Conservation (phyloP, 2,113 vertebrate genomes). For the Prunella fulvescens region DNA sequence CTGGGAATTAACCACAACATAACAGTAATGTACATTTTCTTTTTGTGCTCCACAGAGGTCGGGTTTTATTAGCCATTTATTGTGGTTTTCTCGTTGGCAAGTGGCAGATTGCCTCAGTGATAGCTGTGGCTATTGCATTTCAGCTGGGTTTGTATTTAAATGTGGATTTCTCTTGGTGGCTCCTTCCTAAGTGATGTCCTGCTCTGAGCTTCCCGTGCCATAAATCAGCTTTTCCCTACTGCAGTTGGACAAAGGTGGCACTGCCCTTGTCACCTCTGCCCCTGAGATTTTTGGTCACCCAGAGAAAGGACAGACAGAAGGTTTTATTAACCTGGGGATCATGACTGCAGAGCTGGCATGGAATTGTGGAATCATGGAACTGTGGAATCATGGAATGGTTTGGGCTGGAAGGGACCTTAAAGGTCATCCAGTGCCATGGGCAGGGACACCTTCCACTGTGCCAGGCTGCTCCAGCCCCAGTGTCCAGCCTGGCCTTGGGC, state of each 20-base stretch:
- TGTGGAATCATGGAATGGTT: not conserved
- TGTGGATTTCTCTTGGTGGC: not conserved
- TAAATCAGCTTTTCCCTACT: not conserved
- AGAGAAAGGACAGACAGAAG: not conserved
- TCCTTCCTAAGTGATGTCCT: not conserved
- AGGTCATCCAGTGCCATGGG: rapidly evolving
- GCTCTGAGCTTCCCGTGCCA: not conserved
- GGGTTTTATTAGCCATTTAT: constrained; percentile 56
- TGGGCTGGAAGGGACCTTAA: no score
- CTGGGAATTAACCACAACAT: constrained; percentile 48
- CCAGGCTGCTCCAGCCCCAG: not conserved
- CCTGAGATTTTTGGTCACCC: not conserved
- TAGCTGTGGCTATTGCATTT: not conserved
- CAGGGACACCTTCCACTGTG: not conserved
- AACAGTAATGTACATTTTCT: not conserved
- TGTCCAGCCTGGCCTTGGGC: not conserved
- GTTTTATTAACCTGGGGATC: not conserved
- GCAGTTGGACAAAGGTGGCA: not conserved
- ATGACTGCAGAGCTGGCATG: not conserved
- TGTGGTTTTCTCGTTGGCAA: constrained; percentile 39
- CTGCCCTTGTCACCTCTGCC: not conserved
- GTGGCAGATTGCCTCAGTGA: not conserved
- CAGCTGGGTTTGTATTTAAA: not conserved
- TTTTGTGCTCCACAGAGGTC: constrained; percentile 14
- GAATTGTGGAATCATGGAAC: not conserved